Base-by-base conservation (phyloP, 2,797 vertebrate species). In the Cuniculus paca region DNA sequence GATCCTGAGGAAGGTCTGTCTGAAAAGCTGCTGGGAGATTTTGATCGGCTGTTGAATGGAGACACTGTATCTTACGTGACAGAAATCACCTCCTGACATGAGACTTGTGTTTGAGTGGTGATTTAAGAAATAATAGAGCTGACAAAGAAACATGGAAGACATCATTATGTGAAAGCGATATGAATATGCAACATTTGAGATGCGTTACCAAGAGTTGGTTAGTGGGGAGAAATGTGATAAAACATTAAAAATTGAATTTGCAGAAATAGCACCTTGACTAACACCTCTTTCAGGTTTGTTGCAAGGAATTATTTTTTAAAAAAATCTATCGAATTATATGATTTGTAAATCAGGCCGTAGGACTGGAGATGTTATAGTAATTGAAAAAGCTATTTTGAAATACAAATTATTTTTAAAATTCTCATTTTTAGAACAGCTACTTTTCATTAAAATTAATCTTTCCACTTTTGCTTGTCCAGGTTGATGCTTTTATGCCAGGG, bases 11-110 rank as follows among this genome's bases (percentile, higher is more conserved):
- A 93, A 87, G 93, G 91, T 75, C 88, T 86, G 65, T 17, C 74
- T 91, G 94, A 82, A 86, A 87, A 93, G 91, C 93, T 91, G 95
- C 83, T 28, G 74, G 97, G 93, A 91, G 95, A 93, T 89, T 90
- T 79, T 52, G 52, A 95, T 94, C 45, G 0, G 85, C 92, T 91
- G 96, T 87, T 94, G 97, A 97, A 86, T 80, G 91, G 90, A 97
- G 96, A 93, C 86, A 96, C 34, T 9, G 12, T 89, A 79, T 93
- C 81, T 94, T 65, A 45, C 9, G 1, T 17, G 86, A 82, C 78
- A 88, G 93, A 95, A 93, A 75, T 87, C 91, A 93, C 95, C 94
- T 96, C 58, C 90, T 94, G 96, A 96, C 78, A 36, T 54, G 54
- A 58, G 72, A 58, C 75, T 58, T 63, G 20, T 89, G 26, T 84